These are phyloP conservation scores for Gadus macrocephalus DNA, from an alignment of 2,113 vertebrate genomes.

Conservation along the genomic window DNA sequence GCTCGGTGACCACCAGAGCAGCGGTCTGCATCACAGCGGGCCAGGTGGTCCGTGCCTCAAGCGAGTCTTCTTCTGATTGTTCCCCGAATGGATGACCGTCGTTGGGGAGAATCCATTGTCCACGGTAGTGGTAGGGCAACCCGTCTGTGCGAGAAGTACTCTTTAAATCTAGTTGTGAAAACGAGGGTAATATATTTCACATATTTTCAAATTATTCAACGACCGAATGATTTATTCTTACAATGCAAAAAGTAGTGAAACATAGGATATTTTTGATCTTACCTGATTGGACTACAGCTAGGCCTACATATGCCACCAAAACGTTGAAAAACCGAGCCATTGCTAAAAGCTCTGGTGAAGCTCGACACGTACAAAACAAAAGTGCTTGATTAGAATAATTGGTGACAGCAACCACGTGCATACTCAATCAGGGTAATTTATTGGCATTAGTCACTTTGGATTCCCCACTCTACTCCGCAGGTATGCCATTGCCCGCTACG, in stretches of 20 bases:
- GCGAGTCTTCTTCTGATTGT: not conserved
- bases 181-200: too few species aligned
- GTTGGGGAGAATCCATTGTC: too few species aligned
- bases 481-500: conserved; percentile 16
- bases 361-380: too few species aligned
- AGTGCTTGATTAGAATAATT: conserved; percentile 31
- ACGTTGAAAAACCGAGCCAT: conserved; percentile 38
- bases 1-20: not conserved
- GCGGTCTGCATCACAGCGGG: not conserved
- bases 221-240: too few species aligned
- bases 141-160: too few species aligned
- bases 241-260: too few species aligned
- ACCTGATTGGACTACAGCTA: conserved; percentile 34
- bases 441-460: too few species aligned
- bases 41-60: not conserved
- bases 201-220: too few species aligned
- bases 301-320: conserved; percentile 30
- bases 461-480: conserved; percentile 1
- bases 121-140: too few species aligned
- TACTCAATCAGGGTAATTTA: too few species aligned
- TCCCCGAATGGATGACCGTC: not conserved
- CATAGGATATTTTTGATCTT: not conserved
- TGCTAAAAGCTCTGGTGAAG: rapidly evolving
- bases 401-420: conserved; percentile 46
- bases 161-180: too few species aligned